Base-by-base conservation (phyloP, 2,113 vertebrate species). In the Shinisaurus crocodilurus region DNA sequence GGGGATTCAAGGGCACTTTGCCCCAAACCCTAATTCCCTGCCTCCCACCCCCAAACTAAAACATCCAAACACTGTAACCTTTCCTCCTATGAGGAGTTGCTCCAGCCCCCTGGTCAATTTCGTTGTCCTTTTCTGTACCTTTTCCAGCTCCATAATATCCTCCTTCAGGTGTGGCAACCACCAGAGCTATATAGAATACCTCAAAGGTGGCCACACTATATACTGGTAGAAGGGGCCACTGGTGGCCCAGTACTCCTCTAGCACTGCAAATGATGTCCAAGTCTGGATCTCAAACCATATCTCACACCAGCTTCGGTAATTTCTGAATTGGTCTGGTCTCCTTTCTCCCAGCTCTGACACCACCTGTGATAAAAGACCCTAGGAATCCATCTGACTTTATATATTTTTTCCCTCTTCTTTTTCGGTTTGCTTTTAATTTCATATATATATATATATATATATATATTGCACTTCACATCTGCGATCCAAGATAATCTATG, bases 401-500 rank as follows among this genome's bases (percentile, higher is more conserved):
- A 23, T 13, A 6, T 70, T 15, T 50, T 34, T 45, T 45, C 25
- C 20, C 54, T 37, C 65, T 63, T n/a, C n/a, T 67, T 32, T 25
- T 80, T 92, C 90, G 85, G 27, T 72, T 69, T 75, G 32, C 87
- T 45, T 48, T 18, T 34, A 16, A 16, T 45, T 45, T 32, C n/a
- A n/a, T n/a, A n/a, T n/a, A n/a, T n/a, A n/a, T n/a, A n/a, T n/a
- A n/a, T n/a, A n/a, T n/a, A n/a, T n/a, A n/a, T n/a, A n/a, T n/a
- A n/a, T n/a, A n/a, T 89, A 88, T 69, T 89, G 23, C 37, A 45
- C 67, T 95, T 90, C 43, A 60, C n/a, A 84, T 82, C 84, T 27
- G 1, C 89, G 88, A 85, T 77, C 85, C 77, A 67, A 80, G 75
- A 77, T 91, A 93, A 72, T 34, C 18, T 69, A 76, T 72, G 85